Percentiles rank a stretch among this genome's conserved stretches.
These are phyloP conservation scores for Microchirus variegatus DNA, from an alignment of 2,797 vertebrate species.

Conservation along the genomic window DNA sequence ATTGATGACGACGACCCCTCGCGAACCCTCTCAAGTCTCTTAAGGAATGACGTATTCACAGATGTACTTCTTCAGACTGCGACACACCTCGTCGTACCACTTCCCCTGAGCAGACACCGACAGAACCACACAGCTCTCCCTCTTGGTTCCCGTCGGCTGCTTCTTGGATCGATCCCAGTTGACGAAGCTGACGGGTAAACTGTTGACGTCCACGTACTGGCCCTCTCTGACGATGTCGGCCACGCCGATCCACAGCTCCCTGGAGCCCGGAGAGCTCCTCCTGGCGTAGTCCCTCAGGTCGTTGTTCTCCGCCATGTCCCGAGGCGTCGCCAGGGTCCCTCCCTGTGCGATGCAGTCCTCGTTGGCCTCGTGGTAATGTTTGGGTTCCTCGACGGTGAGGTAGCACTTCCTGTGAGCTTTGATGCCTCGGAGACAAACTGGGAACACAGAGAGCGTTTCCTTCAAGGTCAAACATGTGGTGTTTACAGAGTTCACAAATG, in stretches of 20 bases:
- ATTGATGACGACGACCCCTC: no score
- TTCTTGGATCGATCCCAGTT: conserved; percentile 92
- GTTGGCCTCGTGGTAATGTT: conserved; percentile 94
- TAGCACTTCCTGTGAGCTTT: conserved; percentile 95
- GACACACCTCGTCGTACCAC: conserved; percentile 93
- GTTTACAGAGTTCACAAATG: background rate
- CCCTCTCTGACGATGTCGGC: conserved; percentile 92
- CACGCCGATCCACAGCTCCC: conserved; percentile 95
- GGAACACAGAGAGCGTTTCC: conserved; percentile 65
- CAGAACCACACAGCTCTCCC: conserved; percentile 90
- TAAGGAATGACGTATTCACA: conserved; percentile 95
- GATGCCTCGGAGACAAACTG: conserved; percentile 95
- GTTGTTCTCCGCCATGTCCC: conserved; percentile 85
- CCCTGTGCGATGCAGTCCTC: conserved; percentile 97
- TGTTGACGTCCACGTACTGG: conserved; percentile 94
- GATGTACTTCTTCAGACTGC: conserved; percentile 91
- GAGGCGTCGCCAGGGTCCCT: conserved; percentile 90
- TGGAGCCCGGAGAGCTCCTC: conserved; percentile 81
- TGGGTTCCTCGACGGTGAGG: conserved; percentile 86
- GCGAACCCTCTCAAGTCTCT: no score
- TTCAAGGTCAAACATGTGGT: background rate
- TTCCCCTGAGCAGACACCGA: conserved; percentile 90
- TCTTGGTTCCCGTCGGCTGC: conserved; percentile 91
- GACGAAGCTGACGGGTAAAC: conserved; percentile 85
- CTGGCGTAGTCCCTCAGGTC: conserved; percentile 89